Evolutionary conservation across 2,797 vertebrate species (phyloP).

Genomic region (Simalia tracyae): DNA sequence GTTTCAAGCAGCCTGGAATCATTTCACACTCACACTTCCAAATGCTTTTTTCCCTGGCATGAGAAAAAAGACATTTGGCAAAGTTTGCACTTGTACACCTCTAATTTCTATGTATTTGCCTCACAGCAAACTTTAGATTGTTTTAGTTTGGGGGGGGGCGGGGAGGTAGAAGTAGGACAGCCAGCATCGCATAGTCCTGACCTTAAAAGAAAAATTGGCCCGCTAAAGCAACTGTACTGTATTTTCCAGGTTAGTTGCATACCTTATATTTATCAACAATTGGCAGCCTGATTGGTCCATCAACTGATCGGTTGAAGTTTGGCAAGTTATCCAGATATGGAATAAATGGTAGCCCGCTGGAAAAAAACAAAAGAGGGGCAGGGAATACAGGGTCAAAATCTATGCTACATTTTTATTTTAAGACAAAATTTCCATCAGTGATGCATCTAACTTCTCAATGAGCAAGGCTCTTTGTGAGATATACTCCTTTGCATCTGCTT

Average conservation of each 20-base stretch:
- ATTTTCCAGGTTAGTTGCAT: not conserved
- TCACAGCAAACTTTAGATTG: not conserved
- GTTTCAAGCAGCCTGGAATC: no score
- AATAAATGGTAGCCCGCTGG: conserved; percentile 97
- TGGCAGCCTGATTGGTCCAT: conserved; percentile 95
- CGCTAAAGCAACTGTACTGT: not conserved
- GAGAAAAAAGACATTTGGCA: no score
- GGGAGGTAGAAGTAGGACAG: not conserved
- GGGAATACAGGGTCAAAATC: not conserved
- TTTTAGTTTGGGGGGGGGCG: not conserved
- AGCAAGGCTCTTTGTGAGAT: not conserved
- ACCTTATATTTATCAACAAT: conserved; percentile 99
- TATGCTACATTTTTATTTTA: not conserved
- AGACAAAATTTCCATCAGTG: not conserved
- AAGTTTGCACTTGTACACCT: no score
- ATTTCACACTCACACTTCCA: no score
- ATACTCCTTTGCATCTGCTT: not conserved
- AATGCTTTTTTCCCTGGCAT: no score
- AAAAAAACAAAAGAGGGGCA: conserved; percentile 33
- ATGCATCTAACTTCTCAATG: not conserved
- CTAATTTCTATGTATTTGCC: no score
- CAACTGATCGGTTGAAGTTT: conserved; percentile 90
- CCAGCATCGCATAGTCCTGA: no score
- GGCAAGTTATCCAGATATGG: conserved; percentile 97
- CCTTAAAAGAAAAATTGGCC: not conserved